A percentile compares a stretch with the other conserved stretches of the same genome.
Conservation (phyloP, 2,888 invertebrate genomes). For the Eilema depressum region DNA sequence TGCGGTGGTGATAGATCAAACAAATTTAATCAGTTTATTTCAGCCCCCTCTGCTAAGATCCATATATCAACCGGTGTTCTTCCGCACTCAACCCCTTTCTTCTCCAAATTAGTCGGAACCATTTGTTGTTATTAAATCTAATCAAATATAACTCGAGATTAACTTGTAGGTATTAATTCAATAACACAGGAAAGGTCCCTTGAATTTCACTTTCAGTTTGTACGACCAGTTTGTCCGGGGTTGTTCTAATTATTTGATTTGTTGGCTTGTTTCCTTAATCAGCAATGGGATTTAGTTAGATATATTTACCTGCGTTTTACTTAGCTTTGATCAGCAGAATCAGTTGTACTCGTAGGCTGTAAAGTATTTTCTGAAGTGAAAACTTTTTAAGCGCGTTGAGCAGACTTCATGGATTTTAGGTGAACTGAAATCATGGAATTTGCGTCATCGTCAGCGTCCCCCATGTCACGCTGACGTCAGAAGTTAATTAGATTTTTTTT, state of each 20-base stretch:
- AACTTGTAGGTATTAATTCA: conserved; percentile 18
- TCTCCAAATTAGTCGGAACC: neutral
- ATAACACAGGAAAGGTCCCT: conserved; percentile 11
- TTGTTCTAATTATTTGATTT: neutral
- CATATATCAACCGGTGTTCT: conserved; percentile 16
- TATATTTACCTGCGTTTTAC: neutral
- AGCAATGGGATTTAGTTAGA: neutral
- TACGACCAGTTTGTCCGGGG: neutral
- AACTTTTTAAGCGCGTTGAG: too few relatives aligned
- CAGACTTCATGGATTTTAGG: too few relatives aligned
- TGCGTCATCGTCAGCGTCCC: too few relatives aligned
- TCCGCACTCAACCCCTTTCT: conserved; percentile 5
- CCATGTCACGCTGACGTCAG: too few relatives aligned
- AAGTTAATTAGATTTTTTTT: too few relatives aligned
- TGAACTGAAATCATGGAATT: too few relatives aligned
- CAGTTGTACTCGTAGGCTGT: neutral
- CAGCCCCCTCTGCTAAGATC: neutral
- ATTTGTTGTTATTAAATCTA: conserved; percentile 12
- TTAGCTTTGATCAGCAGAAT: neutral
- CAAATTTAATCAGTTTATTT: conserved; percentile 5
- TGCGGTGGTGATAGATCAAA: conserved; percentile 1
- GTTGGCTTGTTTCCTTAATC: conserved; percentile 1
- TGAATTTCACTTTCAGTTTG: conserved; percentile 15
- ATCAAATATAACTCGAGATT: conserved; percentile 12
- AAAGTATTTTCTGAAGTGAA: neutral